A percentile compares a stretch with the other conserved stretches of the same genome.
Evolutionary conservation across 1,140 invertebrate genomes (phyloP).

Genomic region (Polypedilum vanderplanki): DNA sequence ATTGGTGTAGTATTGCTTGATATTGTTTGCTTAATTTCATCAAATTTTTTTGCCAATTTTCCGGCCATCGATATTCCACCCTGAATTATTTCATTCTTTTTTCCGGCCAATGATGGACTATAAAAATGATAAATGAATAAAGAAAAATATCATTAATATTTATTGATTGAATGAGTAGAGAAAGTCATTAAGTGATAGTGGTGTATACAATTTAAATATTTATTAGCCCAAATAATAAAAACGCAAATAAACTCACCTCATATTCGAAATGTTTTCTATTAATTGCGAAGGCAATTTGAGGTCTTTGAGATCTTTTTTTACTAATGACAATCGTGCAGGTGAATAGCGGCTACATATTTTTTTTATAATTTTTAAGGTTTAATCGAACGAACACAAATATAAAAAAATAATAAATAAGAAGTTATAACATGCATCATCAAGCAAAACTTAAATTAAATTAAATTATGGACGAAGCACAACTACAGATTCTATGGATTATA

Average conservation of each 20-base stretch:
- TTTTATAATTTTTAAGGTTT: slow-evolving; percentile 37
- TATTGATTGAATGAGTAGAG: too few relatives aligned
- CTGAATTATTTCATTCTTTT: slow-evolving; percentile 81
- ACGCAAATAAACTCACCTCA: slow-evolving; percentile 56
- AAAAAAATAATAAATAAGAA: slow-evolving; percentile 33
- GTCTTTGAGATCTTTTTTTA: slow-evolving; percentile 61
- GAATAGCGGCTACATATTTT: slow-evolving; percentile 62
- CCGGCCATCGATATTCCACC: too few relatives aligned
- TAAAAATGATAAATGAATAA: slow-evolving; percentile 35
- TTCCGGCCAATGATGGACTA: slow-evolving; percentile 73
- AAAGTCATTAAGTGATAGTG: neutral
- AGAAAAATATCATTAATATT: too few relatives aligned
- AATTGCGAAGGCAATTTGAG: slow-evolving; percentile 62
- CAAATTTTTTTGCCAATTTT: slow-evolving; percentile 84
- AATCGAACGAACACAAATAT: slow-evolving; percentile 39
- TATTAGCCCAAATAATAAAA: neutral
- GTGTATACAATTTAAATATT: neutral
- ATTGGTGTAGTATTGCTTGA: slow-evolving; percentile 78
- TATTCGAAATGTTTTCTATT: slow-evolving; percentile 62
- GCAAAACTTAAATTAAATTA: slow-evolving; percentile 31
- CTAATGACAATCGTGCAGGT: slow-evolving; percentile 63
- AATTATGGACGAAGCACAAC: slow-evolving; percentile 29
- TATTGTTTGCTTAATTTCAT: slow-evolving; percentile 88
- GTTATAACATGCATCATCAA: slow-evolving; percentile 30
- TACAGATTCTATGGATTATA: slow-evolving; percentile 9